These are phyloP conservation scores for Periplaneta americana DNA, from an alignment of 1,140 invertebrate genomes.

Conservation along the genomic window DNA sequence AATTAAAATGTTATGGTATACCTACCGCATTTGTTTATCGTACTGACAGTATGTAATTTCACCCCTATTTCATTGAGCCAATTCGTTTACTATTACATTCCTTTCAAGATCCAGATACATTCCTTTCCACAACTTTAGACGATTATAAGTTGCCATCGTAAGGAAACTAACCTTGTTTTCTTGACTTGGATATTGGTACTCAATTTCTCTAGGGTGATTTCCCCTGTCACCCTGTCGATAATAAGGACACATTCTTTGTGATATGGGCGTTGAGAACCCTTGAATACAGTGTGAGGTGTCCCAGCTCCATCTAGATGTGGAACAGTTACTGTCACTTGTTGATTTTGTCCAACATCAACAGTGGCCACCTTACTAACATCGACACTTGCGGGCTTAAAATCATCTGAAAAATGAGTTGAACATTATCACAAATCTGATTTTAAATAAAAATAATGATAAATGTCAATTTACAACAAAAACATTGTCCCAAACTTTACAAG, in stretches of 20 bases:
- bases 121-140: no score
- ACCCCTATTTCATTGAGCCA: no score
- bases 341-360: conserved; percentile 80
- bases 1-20: no score
- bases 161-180: conserved; percentile 74
- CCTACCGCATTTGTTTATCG: no score
- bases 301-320: conserved; percentile 89
- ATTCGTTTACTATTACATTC: no score
- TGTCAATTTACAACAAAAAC: conserved; percentile 1
- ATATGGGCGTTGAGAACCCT: conserved; percentile 85
- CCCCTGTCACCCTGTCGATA: conserved; percentile 84
- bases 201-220: conserved; percentile 88
- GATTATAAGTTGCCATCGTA: no score
- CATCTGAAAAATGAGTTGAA: conserved; percentile 60
- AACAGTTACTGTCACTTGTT: conserved; percentile 76
- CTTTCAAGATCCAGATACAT: no score
- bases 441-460: not conserved
- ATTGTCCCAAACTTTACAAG: not conserved
- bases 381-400: conserved; percentile 95
- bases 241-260: conserved; percentile 93
- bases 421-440: not conserved
- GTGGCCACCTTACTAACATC: conserved; percentile 85
- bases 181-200: conserved; percentile 89
- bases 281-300: conserved; percentile 85
- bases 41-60: no score